Percentiles rank a stretch among this genome's conserved stretches.
phyloP scores from a whole-genome alignment of 2,797 vertebrate species.

The Melanotaenia trifasciata region DNA sequence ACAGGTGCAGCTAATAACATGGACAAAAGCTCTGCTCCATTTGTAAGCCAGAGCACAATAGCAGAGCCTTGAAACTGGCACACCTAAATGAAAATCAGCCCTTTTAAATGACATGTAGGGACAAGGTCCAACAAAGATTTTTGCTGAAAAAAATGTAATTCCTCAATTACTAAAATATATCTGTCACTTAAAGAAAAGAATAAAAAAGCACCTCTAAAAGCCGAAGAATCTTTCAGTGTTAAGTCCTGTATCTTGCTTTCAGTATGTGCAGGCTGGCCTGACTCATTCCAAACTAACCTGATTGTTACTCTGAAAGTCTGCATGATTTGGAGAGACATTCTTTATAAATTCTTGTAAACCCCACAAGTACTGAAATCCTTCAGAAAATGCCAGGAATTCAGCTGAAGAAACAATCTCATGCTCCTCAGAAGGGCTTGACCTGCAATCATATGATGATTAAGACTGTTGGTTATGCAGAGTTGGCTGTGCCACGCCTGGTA shows the following conservation, averaged over 20 bases:
- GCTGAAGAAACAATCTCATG: constrained; percentile 47
- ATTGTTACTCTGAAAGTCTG: constrained; percentile 18
- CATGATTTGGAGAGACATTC: constrained; percentile 35
- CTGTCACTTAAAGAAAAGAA: background rate
- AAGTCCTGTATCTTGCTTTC: background rate
- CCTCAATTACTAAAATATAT: constrained; percentile 5
- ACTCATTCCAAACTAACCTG: constrained; percentile 20
- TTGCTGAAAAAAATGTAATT: background rate
- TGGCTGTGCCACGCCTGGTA: constrained; percentile 4
- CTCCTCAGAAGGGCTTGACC: constrained; percentile 44
- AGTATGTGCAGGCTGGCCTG: constrained; percentile 21
- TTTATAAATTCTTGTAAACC: constrained; percentile 50
- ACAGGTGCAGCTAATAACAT: constrained; percentile 16
- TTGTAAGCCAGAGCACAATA: background rate
- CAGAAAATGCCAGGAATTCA: constrained; percentile 70
- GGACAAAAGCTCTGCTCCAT: constrained; percentile 2
- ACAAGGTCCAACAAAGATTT: constrained; percentile 9
- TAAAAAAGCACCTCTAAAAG: background rate
- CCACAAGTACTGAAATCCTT: constrained; percentile 61
- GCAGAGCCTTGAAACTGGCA: background rate
- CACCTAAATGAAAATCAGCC: constrained; percentile 17
- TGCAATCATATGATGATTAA: constrained; percentile 67
- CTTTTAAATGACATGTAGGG: constrained; percentile 30
- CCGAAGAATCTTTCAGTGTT: background rate
- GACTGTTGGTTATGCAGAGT: constrained; percentile 37